Evolutionary conservation across 1,140 invertebrate species (phyloP).

Genomic region (Vanessa tameamea): DNA sequence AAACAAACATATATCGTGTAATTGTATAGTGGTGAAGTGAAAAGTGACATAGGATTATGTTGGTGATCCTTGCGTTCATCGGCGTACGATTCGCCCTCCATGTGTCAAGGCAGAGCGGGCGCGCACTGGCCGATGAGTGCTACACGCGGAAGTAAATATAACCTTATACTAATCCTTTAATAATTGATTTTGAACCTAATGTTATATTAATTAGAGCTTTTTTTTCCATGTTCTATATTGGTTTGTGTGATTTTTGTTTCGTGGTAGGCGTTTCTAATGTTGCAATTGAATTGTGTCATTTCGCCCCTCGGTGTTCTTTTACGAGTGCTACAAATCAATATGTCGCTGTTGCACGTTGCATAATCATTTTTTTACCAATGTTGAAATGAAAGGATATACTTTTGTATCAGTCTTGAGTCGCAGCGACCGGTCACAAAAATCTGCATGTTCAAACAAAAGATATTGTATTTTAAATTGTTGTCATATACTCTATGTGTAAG

Average conservation of each 20-base stretch:
- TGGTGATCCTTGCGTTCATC: slow-evolving; percentile 73
- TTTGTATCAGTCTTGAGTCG: neutral
- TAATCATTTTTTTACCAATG: neutral
- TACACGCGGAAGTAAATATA: slow-evolving; percentile 74
- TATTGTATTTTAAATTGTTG: too few species aligned
- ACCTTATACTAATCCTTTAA: slow-evolving; percentile 35
- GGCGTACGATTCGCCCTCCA: slow-evolving; percentile 73
- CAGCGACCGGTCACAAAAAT: too few species aligned
- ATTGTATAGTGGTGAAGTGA: slow-evolving; percentile 12
- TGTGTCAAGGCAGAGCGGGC: slow-evolving; percentile 70
- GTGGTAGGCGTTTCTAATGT: too few species aligned
- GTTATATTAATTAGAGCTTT: too few species aligned
- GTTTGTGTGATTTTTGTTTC: too few species aligned
- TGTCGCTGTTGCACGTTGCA: slow-evolving; percentile 15
- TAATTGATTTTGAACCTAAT: neutral
- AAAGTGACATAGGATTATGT: slow-evolving; percentile 56
- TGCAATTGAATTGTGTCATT: neutral
- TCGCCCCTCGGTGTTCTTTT: neutral
- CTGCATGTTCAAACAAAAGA: too few species aligned
- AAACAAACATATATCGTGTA: neutral
- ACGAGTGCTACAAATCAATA: slow-evolving; percentile 1
- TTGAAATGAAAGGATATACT: neutral
- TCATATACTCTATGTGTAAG: too few species aligned
- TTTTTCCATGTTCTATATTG: too few species aligned
- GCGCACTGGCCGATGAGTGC: slow-evolving; percentile 72